Percentiles rank a stretch among this genome's conserved stretches.
phyloP scores from a whole-genome alignment of 2,797 vertebrate species.

The Hemibagrus guttatus region DNA sequence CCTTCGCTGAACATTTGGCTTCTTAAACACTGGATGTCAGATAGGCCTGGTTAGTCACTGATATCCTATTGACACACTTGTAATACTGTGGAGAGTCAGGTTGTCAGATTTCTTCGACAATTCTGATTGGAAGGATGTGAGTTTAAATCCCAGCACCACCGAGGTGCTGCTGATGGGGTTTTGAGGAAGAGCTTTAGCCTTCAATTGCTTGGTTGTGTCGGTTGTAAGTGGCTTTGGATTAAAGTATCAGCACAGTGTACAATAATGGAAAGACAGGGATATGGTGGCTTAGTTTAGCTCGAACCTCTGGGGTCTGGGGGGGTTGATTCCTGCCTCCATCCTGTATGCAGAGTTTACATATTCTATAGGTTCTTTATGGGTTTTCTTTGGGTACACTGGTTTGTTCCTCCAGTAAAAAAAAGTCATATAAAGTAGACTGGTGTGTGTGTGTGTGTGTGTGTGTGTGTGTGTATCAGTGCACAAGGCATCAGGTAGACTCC shows the following conservation, averaged over 20 bases:
- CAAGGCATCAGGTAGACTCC: no score
- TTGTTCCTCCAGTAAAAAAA: no score
- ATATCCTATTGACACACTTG: conserved; percentile 25
- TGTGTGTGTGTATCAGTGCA: no score
- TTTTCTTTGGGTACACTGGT: no score
- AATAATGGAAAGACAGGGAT: neutral
- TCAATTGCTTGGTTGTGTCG: neutral
- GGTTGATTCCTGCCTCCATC: no score
- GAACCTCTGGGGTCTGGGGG: no score
- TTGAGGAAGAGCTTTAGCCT: neutral
- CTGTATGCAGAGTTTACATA: no score
- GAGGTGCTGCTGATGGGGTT: neutral
- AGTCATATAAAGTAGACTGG: no score
- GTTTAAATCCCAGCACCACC: neutral
- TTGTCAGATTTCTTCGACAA: neutral
- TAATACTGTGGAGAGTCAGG: neutral
- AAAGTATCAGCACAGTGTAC: neutral
- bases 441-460: no score
- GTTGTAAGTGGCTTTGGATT: neutral
- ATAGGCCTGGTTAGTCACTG: conserved; percentile 29
- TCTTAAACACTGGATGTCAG: conserved; percentile 21
- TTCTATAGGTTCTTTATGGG: no score
- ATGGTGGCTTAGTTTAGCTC: no score
- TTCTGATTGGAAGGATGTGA: neutral
- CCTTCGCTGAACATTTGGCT: conserved; percentile 25